Percentiles rank a stretch among this genome's conserved stretches.
These are phyloP conservation scores for Strigamia crassipes DNA, from an alignment of 2,888 invertebrate species.

Conservation along the genomic window DNA sequence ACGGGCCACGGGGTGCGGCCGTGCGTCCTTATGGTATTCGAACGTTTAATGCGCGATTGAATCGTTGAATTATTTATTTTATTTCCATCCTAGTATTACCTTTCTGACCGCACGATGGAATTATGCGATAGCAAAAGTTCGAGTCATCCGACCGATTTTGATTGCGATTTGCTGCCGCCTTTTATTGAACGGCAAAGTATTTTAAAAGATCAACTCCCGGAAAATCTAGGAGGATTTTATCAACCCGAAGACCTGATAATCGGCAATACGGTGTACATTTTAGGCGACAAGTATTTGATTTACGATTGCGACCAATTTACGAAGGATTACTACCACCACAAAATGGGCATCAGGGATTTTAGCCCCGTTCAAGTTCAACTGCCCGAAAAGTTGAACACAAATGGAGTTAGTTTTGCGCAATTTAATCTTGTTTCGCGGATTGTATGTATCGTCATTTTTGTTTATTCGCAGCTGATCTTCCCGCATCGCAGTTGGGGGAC, in stretches of 20 bases:
- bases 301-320: conserved; percentile 82
- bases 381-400: conserved; percentile 45
- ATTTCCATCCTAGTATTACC: conserved; percentile 78
- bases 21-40: conserved; percentile 62
- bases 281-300: conserved; percentile 67
- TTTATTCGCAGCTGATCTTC: neutral
- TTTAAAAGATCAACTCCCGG: conserved; percentile 66
- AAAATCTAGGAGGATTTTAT: conserved; percentile 64
- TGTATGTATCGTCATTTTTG: neutral
- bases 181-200: conserved; percentile 76
- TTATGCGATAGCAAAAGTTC: conserved; percentile 65
- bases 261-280: conserved; percentile 65
- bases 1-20: conserved; percentile 60
- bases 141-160: conserved; percentile 71
- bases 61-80: too few species aligned
- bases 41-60: too few species aligned
- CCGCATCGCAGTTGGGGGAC: conserved; percentile 1
- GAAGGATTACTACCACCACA: conserved; percentile 70
- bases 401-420: neutral
- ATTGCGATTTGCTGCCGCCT: conserved; percentile 76
- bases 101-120: conserved; percentile 79
- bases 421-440: too few species aligned
- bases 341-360: conserved; percentile 60
- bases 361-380: conserved; percentile 57
- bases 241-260: conserved; percentile 75